Conservation (phyloP, 2,113 vertebrate genomes). For the Cyanocitta stelleri region DNA sequence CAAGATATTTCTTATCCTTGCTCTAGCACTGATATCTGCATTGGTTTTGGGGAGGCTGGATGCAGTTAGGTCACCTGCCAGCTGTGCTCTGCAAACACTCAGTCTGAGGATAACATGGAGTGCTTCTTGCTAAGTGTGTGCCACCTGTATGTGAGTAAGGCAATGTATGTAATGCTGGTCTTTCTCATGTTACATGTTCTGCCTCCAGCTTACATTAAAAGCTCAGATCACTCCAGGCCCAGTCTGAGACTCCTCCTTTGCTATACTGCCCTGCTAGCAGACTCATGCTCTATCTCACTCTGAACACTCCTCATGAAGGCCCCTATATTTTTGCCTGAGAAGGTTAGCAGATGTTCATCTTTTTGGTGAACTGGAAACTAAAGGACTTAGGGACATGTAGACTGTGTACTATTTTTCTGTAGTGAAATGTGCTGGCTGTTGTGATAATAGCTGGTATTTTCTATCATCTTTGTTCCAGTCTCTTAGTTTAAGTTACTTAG, state of each 20-base stretch:
- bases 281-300: not conserved
- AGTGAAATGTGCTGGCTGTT: not conserved
- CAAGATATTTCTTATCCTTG: not conserved
- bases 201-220: not conserved
- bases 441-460: not conserved
- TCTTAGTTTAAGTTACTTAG: not conserved
- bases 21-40: not conserved
- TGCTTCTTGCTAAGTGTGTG: not conserved
- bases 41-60: not conserved
- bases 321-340: not conserved
- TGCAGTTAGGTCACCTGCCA: not conserved
- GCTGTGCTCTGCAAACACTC: not conserved
- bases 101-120: not conserved
- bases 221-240: not conserved
- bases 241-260: not conserved
- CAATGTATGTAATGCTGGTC: not conserved
- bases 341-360: not conserved
- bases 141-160: not conserved
- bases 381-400: not conserved
- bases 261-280: not conserved
- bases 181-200: not conserved
- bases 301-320: not conserved
- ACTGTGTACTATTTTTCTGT: not conserved
- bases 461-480: not conserved
- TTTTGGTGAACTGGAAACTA: not conserved